Evolutionary conservation across 1,140 invertebrate genomes (phyloP).

Genomic region (Drosophila funebris): DNA sequence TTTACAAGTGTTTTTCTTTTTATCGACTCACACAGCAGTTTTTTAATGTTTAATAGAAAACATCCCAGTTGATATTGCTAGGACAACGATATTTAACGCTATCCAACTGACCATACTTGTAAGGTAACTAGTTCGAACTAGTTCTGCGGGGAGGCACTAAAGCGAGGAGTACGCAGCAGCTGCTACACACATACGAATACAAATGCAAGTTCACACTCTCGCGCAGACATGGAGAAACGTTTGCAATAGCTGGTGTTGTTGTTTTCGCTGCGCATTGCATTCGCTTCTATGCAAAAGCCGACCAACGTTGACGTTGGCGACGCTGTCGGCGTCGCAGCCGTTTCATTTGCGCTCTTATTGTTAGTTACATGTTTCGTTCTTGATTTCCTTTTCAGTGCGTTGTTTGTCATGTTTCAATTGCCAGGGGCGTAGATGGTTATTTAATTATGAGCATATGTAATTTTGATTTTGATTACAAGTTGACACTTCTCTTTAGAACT

Average conservation of each 20-base stretch:
- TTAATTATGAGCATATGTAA: background rate
- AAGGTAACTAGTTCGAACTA: slow-evolving; percentile 38
- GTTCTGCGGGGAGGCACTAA: slow-evolving; percentile 24
- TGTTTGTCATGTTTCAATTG: slow-evolving; percentile 46
- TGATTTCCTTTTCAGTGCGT: slow-evolving; percentile 47
- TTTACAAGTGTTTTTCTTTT: background rate
- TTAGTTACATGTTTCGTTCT: slow-evolving; percentile 53
- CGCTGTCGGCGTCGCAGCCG: slow-evolving; percentile 26
- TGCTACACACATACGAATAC: slow-evolving; percentile 11
- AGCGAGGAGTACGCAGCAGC: slow-evolving; percentile 28
- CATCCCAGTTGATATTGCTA: slow-evolving; percentile 14
- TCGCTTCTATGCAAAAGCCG: slow-evolving; percentile 48
- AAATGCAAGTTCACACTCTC: slow-evolving; percentile 6
- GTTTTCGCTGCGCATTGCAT: slow-evolving; percentile 55
- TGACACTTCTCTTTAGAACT: background rate
- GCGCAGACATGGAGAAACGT: slow-evolving; percentile 20
- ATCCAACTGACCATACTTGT: background rate
- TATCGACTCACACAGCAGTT: background rate
- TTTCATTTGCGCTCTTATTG: slow-evolving; percentile 57
- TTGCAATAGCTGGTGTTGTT: slow-evolving; percentile 51
- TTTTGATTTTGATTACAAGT: background rate
- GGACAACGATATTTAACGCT: slow-evolving; percentile 12
- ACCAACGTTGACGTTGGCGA: slow-evolving; percentile 14
- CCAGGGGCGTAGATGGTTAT: slow-evolving; percentile 34
- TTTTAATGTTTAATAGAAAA: background rate